phyloP scores from a whole-genome alignment of 2,113 vertebrate species.

The Triplophysa tibetana region DNA sequence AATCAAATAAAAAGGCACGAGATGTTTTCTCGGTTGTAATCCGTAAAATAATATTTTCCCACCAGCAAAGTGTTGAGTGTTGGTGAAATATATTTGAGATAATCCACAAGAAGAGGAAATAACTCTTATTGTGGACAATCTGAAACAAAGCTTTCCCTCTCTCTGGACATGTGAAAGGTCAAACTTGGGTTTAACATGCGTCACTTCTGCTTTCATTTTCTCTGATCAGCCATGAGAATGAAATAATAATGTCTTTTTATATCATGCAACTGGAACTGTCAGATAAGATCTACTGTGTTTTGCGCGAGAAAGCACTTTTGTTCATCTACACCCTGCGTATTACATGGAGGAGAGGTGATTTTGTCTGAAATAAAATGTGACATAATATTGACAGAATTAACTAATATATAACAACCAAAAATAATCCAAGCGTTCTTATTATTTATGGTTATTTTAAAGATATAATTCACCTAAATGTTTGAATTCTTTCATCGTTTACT shows the following conservation, averaged over 20 bases:
- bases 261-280: neutral
- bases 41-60: neutral
- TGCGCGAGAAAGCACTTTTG: no score
- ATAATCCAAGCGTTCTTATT: no score
- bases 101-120: constrained; percentile 31
- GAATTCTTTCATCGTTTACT: no score
- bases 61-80: constrained; percentile 7
- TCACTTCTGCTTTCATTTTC: constrained; percentile 16
- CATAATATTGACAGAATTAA: no score
- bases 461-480: no score
- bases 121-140: constrained; percentile 18
- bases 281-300: no score
- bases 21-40: neutral
- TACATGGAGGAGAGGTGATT: no score
- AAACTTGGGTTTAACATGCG: constrained; percentile 7
- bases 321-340: no score
- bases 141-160: constrained; percentile 38
- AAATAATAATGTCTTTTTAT: neutral
- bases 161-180: constrained; percentile 40
- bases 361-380: no score
- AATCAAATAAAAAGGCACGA: neutral
- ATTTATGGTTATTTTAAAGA: no score
- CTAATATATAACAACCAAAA: no score
- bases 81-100: constrained; percentile 23
- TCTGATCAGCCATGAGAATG: neutral